These are phyloP conservation scores for Oncorhynchus masou DNA, from an alignment of 2,113 vertebrate genomes.

Conservation along the genomic window DNA sequence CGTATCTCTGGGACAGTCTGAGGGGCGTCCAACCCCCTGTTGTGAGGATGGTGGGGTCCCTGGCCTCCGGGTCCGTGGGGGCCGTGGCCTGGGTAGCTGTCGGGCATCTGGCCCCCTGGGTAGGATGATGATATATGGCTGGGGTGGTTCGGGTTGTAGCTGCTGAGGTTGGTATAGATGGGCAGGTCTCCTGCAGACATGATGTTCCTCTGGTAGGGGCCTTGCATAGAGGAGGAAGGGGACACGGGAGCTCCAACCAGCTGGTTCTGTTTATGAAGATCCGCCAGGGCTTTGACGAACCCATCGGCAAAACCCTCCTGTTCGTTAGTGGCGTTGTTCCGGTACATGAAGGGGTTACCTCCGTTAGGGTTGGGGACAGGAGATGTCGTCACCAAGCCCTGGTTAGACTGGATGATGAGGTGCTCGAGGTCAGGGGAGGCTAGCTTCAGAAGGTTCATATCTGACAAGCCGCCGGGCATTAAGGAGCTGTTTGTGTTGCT, in stretches of 20 bases:
- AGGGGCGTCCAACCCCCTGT: constrained; percentile 63
- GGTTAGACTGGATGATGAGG: constrained; percentile 60
- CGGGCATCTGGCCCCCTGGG: constrained; percentile 36
- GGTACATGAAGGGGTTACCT: constrained; percentile 64
- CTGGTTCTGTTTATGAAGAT: constrained; percentile 79
- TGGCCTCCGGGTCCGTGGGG: constrained; percentile 52
- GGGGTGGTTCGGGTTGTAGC: constrained; percentile 69
- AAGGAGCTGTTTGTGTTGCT: constrained; percentile 38
- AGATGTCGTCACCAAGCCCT: constrained; percentile 55
- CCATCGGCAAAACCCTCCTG: constrained; percentile 76
- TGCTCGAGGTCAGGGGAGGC: constrained; percentile 57
- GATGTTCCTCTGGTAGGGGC: constrained; percentile 55
- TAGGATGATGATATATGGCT: constrained; percentile 56
- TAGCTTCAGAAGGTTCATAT: constrained; percentile 57
- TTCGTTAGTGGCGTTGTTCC: constrained; percentile 71
- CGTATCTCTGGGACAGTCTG: constrained; percentile 73
- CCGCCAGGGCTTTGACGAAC: constrained; percentile 76
- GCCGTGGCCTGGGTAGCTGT: constrained; percentile 22
- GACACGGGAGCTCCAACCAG: constrained; percentile 65
- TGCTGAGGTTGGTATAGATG: constrained; percentile 72
- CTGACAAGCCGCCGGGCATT: constrained; percentile 34
- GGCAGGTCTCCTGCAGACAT: constrained; percentile 56
- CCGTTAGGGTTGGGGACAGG: constrained; percentile 40
- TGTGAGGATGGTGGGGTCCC: constrained; percentile 42
- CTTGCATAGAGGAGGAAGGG: constrained; percentile 52